phyloP scores from a whole-genome alignment of 2,888 invertebrate species.

The Pycnomerus fuliginosus region DNA sequence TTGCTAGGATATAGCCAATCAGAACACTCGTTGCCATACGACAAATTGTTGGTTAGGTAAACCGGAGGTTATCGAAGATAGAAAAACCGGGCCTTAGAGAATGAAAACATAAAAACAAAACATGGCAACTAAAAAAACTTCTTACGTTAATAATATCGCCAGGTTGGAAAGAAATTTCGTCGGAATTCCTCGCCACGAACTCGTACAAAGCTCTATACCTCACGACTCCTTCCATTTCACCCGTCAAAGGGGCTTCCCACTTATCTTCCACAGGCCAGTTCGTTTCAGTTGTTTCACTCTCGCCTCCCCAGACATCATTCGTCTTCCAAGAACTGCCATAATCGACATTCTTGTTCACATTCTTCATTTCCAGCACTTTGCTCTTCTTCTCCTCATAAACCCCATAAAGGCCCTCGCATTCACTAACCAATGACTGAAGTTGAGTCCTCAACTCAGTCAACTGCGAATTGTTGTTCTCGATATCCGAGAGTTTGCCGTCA shows the following conservation, averaged over 20 bases:
- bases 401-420: conserved; percentile 67
- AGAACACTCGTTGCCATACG: too few relatives aligned
- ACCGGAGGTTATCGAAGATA: too few relatives aligned
- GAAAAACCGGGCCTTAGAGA: too few relatives aligned
- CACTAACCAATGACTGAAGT: conserved; percentile 64
- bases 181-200: conserved; percentile 87
- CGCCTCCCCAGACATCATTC: conserved; percentile 55
- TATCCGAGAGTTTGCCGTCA: conserved; percentile 74
- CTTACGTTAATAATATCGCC: conserved; percentile 87
- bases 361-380: conserved; percentile 53
- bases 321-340: conserved; percentile 59
- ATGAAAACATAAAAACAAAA: too few relatives aligned
- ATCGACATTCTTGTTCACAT: conserved; percentile 45
- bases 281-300: conserved; percentile 26
- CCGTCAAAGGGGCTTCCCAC: conserved; percentile 38
- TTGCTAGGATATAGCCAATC: too few relatives aligned
- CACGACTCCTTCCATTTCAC: conserved; percentile 51
- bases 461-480: conserved; percentile 77
- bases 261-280: conserved; percentile 57
- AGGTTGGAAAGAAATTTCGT: conserved; percentile 90
- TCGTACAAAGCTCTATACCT: conserved; percentile 91
- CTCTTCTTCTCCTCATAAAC: conserved; percentile 69
- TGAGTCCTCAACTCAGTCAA: conserved; percentile 71
- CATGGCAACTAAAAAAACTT: too few relatives aligned
- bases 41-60: too few relatives aligned